These are phyloP conservation scores for Lipophrys pholis DNA, from an alignment of 2,113 vertebrate genomes.

Conservation along the genomic window DNA sequence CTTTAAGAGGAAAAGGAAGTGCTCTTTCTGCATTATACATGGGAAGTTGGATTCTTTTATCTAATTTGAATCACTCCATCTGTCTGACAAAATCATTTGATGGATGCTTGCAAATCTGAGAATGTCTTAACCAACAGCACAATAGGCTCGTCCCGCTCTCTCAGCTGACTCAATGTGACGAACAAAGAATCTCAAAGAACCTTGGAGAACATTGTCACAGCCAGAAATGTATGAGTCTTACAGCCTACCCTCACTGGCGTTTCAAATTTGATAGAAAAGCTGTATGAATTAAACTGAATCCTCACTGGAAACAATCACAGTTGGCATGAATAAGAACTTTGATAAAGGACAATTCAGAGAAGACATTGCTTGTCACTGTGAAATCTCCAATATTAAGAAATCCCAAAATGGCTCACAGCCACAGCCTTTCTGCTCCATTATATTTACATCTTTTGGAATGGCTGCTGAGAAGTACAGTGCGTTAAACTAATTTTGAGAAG, in stretches of 20 bases:
- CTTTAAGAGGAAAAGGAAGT: constrained; percentile 39
- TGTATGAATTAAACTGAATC: constrained; percentile 18
- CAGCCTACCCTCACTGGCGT: neutral
- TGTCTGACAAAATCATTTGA: constrained; percentile 49
- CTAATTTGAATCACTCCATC: constrained; percentile 57
- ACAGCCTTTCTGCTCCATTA: constrained; percentile 42
- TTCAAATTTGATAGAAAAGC: constrained; percentile 26
- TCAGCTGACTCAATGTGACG: constrained; percentile 24
- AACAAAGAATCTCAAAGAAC: constrained; percentile 42
- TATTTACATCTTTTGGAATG: constrained; percentile 31
- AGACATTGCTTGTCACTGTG: constrained; percentile 24
- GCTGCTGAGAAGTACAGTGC: neutral
- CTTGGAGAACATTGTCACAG: constrained; percentile 36
- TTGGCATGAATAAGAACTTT: neutral
- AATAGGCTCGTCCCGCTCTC: constrained; percentile 27
- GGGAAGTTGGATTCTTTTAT: constrained; percentile 51
- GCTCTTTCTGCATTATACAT: constrained; percentile 47
- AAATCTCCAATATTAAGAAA: constrained; percentile 12
- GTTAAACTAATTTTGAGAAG: no score
- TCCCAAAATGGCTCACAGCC: constrained; percentile 41
- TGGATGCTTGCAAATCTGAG: constrained; percentile 35
- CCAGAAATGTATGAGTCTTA: constrained; percentile 6
- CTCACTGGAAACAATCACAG: constrained; percentile 25
- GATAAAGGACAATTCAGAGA: neutral
- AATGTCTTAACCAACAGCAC: constrained; percentile 40